phyloP scores from a whole-genome alignment of 2,113 vertebrate species.

The Jaculus jaculus region DNA sequence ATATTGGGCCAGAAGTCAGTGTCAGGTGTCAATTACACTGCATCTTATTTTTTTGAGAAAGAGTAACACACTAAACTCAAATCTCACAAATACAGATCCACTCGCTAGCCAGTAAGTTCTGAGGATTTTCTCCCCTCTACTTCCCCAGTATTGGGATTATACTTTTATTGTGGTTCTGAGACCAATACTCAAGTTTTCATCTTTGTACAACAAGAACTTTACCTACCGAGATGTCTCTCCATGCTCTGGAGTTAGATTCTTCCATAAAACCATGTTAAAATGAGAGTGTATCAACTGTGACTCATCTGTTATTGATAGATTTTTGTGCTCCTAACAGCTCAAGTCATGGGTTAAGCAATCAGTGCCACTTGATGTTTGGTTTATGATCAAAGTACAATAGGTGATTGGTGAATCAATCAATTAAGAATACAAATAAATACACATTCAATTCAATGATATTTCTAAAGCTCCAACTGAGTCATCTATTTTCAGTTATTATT shows the following conservation, averaged over 20 bases:
- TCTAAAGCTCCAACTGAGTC: constrained; percentile 13
- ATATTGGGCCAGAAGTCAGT: too few relatives aligned
- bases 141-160: too few relatives aligned
- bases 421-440: constrained; percentile 21
- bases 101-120: too few relatives aligned
- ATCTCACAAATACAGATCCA: too few relatives aligned
- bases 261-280: neutral
- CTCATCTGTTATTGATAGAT: neutral
- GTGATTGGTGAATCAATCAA: constrained; percentile 7
- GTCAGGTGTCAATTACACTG: too few relatives aligned
- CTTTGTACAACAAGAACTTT: too few relatives aligned
- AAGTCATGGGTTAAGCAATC: neutral
- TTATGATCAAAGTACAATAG: neutral
- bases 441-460: neutral
- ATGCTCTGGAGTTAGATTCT: neutral
- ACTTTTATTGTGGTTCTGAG: too few relatives aligned
- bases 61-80: too few relatives aligned
- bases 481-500: constrained; percentile 53
- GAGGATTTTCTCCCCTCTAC: too few relatives aligned
- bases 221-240: too few relatives aligned
- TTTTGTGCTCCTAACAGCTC: neutral
- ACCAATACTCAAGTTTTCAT: too few relatives aligned
- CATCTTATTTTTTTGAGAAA: too few relatives aligned
- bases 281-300: neutral
- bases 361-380: neutral